phyloP scores from a whole-genome alignment of 2,113 vertebrate species.

The Embiotoca jacksoni region DNA sequence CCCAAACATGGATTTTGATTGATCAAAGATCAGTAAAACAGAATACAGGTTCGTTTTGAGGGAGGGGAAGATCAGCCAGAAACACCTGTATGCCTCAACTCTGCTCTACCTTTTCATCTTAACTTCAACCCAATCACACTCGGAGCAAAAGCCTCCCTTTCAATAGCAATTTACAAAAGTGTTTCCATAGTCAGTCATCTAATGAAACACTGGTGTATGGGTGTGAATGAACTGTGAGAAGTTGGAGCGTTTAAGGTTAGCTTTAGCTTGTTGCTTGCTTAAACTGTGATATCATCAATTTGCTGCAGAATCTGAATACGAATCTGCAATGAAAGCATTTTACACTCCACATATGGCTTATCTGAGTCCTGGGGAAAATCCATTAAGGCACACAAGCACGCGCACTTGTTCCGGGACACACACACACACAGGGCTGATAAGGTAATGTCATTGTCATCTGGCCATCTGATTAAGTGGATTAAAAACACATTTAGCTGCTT shows the following conservation, averaged over 20 bases:
- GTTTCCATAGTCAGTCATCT: neutral
- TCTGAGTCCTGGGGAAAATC: conserved; percentile 53
- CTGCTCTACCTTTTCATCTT: conserved; percentile 52
- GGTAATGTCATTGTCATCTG: conserved; percentile 59
- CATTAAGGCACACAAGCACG: conserved; percentile 34
- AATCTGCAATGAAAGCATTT: conserved; percentile 59
- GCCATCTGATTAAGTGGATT: conserved; percentile 62
- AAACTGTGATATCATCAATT: conserved; percentile 38
- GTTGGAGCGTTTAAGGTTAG: no score
- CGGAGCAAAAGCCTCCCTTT: conserved; percentile 13
- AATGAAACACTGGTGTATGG: neutral
- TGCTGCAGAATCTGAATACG: conserved; percentile 36
- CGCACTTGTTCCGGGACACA: neutral
- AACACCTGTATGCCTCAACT: conserved; percentile 20
- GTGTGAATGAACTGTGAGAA: no score
- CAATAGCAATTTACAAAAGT: conserved; percentile 17
- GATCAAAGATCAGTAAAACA: conserved; percentile 52
- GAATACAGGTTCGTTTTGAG: neutral
- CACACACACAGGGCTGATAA: conserved; percentile 42
- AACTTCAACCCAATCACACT: conserved; percentile 44
- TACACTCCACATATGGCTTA: conserved; percentile 38
- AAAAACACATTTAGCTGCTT: conserved; percentile 63
- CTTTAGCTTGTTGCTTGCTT: conserved; percentile 4
- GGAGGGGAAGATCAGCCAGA: conserved; percentile 32
- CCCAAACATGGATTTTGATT: conserved; percentile 54